Percentiles rank a stretch among this genome's conserved stretches.
Evolutionary conservation across 2,797 vertebrate genomes (phyloP).

Genomic region (Spatula versicolor): DNA sequence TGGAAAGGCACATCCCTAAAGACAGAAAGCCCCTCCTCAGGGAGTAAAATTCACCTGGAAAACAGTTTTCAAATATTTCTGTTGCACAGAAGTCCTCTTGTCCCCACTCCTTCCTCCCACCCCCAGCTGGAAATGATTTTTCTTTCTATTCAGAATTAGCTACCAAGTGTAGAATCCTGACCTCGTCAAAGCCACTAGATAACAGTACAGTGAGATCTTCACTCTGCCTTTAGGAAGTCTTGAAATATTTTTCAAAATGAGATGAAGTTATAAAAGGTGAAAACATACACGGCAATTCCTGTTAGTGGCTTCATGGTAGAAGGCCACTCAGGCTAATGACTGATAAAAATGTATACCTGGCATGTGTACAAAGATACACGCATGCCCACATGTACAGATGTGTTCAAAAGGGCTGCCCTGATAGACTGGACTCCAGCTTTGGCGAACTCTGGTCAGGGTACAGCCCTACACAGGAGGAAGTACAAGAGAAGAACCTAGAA

Average conservation of each 20-base stretch:
- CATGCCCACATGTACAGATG: accelerated
- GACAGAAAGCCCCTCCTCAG: background rate
- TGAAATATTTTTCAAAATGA: background rate
- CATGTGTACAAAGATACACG: too few species aligned
- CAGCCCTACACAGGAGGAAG: background rate
- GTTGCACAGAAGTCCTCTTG: background rate
- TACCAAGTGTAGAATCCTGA: background rate
- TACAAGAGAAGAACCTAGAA: background rate
- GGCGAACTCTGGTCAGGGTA: background rate
- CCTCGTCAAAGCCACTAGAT: background rate
- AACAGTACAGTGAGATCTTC: background rate
- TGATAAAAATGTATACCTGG: background rate
- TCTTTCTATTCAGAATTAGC: background rate
- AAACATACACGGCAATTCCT: background rate
- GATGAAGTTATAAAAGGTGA: background rate
- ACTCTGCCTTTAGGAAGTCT: background rate
- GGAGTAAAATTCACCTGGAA: background rate
- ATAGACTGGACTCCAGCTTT: background rate
- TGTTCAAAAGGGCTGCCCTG: background rate
- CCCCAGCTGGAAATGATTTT: background rate
- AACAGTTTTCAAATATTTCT: background rate
- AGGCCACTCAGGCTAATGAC: background rate
- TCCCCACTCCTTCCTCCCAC: background rate
- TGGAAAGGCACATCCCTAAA: background rate
- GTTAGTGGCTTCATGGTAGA: background rate